These are phyloP conservation scores for Drosophila anomalata DNA, from an alignment of 2,888 invertebrate species.

Conservation along the genomic window DNA sequence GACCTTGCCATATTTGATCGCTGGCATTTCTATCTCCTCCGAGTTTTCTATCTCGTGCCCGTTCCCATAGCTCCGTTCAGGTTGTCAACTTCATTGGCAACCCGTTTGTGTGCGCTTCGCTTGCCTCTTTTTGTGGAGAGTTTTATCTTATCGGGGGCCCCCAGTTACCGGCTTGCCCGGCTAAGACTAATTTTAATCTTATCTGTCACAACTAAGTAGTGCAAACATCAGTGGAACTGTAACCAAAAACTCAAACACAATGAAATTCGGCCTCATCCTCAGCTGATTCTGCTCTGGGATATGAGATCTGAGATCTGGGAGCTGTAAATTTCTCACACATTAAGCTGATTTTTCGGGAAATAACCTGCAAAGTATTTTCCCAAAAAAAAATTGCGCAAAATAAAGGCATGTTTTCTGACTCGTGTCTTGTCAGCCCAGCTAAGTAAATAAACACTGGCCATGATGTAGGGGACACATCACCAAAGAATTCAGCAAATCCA, in stretches of 20 bases:
- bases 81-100: conserved; percentile 61
- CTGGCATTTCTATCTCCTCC: conserved; percentile 41
- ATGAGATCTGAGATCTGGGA: background rate
- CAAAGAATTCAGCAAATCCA: conserved; percentile 21
- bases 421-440: conserved; percentile 65
- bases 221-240: conserved; percentile 62
- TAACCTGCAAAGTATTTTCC: conserved; percentile 31
- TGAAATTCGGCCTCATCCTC: conserved; percentile 22
- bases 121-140: conserved; percentile 18
- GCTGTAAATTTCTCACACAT: conserved; percentile 61
- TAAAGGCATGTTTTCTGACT: conserved; percentile 28
- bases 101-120: conserved; percentile 45
- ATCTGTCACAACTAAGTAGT: conserved; percentile 74
- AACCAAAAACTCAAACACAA: conserved; percentile 22
- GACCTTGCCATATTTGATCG: conserved; percentile 68
- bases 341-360: conserved; percentile 54
- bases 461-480: conserved; percentile 20
- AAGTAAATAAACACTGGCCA: conserved; percentile 51
- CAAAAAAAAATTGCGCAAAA: conserved; percentile 65
- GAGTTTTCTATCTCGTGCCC: conserved; percentile 20
- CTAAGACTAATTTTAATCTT: conserved; percentile 74
- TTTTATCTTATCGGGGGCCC: conserved; percentile 67
- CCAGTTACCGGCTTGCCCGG: conserved; percentile 42
- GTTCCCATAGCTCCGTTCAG: conserved; percentile 28
- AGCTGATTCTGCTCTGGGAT: conserved; percentile 8